Conservation (phyloP, 2,888 invertebrate species). For the Agrotis exclamationis region DNA sequence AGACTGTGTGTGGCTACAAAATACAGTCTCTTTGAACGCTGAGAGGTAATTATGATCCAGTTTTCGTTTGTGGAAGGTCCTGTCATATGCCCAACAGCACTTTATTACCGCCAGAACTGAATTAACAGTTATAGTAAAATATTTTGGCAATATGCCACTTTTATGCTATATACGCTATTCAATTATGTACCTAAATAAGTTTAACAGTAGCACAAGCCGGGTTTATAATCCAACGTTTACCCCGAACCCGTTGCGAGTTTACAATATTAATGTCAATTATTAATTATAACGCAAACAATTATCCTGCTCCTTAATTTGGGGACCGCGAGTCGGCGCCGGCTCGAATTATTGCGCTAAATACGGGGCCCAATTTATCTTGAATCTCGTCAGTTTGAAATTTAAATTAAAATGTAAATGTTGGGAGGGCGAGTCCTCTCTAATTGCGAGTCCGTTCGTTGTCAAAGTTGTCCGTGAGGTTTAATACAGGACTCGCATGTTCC, state of each 20-base stretch:
- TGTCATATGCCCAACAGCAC: conserved; percentile 9
- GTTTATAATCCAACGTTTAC: conserved; percentile 59
- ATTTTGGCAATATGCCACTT: conserved; percentile 30
- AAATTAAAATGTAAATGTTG: conserved; percentile 91
- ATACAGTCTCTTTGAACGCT: conserved; percentile 24
- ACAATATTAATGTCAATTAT: conserved; percentile 84
- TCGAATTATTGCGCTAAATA: conserved; percentile 88
- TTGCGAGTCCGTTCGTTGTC: conserved; percentile 85
- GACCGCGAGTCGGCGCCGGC: conserved; percentile 80
- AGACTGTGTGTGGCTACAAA: conserved; percentile 51
- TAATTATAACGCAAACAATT: conserved; percentile 88
- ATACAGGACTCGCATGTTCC: conserved; percentile 70
- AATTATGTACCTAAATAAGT: conserved; percentile 61
- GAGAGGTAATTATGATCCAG: conserved; percentile 45
- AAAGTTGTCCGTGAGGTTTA: conserved; percentile 77
- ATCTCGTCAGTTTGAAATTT: conserved; percentile 89
- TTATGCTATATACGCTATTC: conserved; percentile 46
- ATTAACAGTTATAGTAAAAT: conserved; percentile 38
- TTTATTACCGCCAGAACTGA: not conserved
- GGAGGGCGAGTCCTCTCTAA: conserved; percentile 83
- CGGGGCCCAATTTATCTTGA: conserved; percentile 88
- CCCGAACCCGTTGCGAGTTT: conserved; percentile 67
- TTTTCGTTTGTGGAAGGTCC: conserved; percentile 28
- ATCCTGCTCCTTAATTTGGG: conserved; percentile 82
- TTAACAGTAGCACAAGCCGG: conserved; percentile 60